These are phyloP conservation scores for Babylonia areolata DNA, from an alignment of 1,140 invertebrate genomes.

Conservation along the genomic window DNA sequence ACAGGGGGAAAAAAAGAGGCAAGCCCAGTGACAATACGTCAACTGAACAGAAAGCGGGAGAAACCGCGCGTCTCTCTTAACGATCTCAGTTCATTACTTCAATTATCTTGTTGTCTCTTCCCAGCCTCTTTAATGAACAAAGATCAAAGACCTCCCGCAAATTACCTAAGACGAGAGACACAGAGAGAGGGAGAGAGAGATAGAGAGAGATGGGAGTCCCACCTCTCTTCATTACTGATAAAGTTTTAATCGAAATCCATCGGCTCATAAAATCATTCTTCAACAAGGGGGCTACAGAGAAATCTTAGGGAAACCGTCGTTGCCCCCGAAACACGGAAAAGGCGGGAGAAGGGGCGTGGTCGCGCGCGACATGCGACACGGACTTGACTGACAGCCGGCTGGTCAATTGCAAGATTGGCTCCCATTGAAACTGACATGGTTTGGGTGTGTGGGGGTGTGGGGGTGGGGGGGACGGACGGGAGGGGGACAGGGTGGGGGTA, in stretches of 20 bases:
- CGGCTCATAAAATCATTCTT: constrained; percentile 10
- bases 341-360: constrained; percentile 16
- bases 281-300: background rate
- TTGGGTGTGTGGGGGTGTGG: too few species aligned
- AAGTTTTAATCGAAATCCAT: constrained; percentile 14
- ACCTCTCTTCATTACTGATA: background rate
- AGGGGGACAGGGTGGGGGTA: too few species aligned
- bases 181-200: too few species aligned
- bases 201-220: background rate
- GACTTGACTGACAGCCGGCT: background rate
- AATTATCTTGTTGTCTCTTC: background rate
- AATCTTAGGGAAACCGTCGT: background rate
- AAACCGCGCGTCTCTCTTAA: too few species aligned
- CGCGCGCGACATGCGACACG: background rate
- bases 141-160: background rate
- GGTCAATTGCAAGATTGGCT: constrained; percentile 20
- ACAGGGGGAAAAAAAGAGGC: too few species aligned
- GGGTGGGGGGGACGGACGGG: too few species aligned
- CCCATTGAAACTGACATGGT: constrained; percentile 7
- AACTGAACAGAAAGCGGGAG: too few species aligned
- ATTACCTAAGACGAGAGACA: background rate
- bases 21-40: too few species aligned
- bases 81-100: background rate
- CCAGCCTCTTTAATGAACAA: background rate
- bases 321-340: background rate